Base-by-base conservation (phyloP, 2,797 vertebrate species). In the Erethizon dorsatum region DNA sequence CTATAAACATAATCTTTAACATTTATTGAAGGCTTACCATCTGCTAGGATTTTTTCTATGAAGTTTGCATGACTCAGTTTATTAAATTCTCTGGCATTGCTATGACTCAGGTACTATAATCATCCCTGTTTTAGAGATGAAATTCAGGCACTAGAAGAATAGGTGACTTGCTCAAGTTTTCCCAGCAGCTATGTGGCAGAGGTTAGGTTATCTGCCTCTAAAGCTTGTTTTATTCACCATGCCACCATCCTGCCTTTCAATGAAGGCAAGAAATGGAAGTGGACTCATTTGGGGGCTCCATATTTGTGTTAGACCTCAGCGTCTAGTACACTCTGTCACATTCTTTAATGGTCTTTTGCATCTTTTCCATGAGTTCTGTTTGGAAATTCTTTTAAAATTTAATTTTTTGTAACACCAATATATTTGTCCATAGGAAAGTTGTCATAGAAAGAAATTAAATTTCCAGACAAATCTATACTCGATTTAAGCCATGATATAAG, bases 321-420 rank as follows among this genome's bases (percentile, higher is more conserved):
- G 24, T 3, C n/a, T 24, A 18, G 15, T 33, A 28, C 14, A 56
- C 12, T 63, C 59, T 73, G 47, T 41, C 10, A 82, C 33, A 63
- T 63, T 84, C 52, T 75, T 86, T 33, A 41, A 69, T 52, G 52
- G 10, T 63, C 15, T 63, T 83, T 71, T 56, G 6, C 52, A 54
- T 52, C 20, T 96, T 90, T 88, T 71, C 28, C 77, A 56, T 45
- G 26, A 69, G 37, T 79, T 90, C 31, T 83, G 10, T 54, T 86
- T 80, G 47, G 14, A 57, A 56, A 31, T 91, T 80, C 63, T 86
- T 96, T 59, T 69, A 63, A 94, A 91, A 37, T 90, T 56, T n/a
- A 89, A 69, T 77, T 87, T 67, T 90, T 31, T 82, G 4, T 61
- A 92, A n/a, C 47, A 88, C 45, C 28, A 56, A n/a, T 52, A 47